Conservation (phyloP, 2,113 vertebrate species). For the Himantopus leucocephalus region DNA sequence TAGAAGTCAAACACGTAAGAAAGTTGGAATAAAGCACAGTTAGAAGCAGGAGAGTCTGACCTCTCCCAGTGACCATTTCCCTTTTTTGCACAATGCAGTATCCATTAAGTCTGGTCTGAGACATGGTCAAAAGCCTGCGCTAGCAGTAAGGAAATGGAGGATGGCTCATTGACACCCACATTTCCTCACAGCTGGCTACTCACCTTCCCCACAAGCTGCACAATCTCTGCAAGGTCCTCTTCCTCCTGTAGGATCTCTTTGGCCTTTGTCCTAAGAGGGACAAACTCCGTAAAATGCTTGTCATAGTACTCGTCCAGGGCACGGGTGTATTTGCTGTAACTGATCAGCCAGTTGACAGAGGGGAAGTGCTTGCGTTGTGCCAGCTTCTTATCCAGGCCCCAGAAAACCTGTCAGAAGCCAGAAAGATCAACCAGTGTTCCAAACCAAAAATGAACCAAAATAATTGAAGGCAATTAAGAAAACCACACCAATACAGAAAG, state of each 20-base stretch:
- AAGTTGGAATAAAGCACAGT: not conserved
- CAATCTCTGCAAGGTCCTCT: constrained; percentile 96
- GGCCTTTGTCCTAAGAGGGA: constrained; percentile 92
- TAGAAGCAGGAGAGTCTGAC: not conserved
- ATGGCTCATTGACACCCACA: not conserved
- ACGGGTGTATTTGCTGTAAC: constrained; percentile 96
- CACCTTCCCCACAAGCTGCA: constrained; percentile 98
- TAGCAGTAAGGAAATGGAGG: not conserved
- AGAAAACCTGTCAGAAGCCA: constrained; percentile 86
- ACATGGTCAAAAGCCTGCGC: not conserved
- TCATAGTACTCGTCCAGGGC: constrained; percentile 95
- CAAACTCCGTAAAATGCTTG: constrained; percentile 96
- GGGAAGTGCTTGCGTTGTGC: constrained; percentile 98
- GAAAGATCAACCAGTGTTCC: not conserved
- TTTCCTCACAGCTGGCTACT: not conserved
- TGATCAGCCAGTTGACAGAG: constrained; percentile 98
- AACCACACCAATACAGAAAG: not conserved
- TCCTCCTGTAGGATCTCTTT: constrained; percentile 98
- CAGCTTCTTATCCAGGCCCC: constrained; percentile 98
- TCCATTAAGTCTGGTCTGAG: not conserved
- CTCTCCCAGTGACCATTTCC: not conserved
- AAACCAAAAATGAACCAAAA: not conserved
- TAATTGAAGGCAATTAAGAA: not conserved
- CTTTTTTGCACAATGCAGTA: not conserved
- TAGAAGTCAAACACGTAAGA: not conserved